Conservation (phyloP, 2,113 vertebrate genomes). For the Henicopernis longicauda region DNA sequence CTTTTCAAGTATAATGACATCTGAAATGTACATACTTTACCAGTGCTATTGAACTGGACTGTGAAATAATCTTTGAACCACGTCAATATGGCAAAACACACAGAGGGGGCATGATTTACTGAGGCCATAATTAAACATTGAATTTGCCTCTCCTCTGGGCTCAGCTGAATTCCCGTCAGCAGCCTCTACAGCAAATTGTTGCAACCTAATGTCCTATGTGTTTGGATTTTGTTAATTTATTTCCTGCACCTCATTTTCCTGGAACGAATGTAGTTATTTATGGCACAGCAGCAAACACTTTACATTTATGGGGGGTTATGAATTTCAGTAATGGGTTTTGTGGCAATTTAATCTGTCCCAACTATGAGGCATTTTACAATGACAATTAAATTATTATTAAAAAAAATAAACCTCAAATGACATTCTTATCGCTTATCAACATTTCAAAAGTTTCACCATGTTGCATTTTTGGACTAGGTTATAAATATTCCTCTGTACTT, state of each 20-base stretch:
- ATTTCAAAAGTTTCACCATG: conserved; percentile 70
- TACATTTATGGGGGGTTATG: conserved; percentile 80
- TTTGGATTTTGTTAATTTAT: conserved; percentile 80
- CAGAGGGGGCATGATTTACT: conserved; percentile 60
- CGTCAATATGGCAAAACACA: conserved; percentile 46
- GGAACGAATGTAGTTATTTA: conserved; percentile 77
- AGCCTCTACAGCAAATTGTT: conserved; percentile 62
- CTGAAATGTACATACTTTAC: conserved; percentile 3
- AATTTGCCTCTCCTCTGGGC: conserved; percentile 52
- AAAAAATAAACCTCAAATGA: conserved; percentile 77
- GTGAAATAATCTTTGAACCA: conserved; percentile 16
- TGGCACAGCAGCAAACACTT: conserved; percentile 71
- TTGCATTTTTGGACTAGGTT: conserved; percentile 51
- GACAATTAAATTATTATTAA: conserved; percentile 83
- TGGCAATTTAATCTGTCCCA: conserved; percentile 80
- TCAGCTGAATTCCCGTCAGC: conserved; percentile 56
- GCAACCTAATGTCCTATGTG: conserved; percentile 72
- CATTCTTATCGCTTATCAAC: conserved; percentile 77
- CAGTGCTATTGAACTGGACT: conserved; percentile 8
- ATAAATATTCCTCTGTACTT: conserved; percentile 65
- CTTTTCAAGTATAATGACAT: conserved; percentile 35
- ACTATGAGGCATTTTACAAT: conserved; percentile 79
- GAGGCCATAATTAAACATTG: conserved; percentile 66
- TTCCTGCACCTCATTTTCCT: conserved; percentile 75
- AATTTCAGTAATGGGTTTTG: conserved; percentile 78